phyloP scores from a whole-genome alignment of 1,140 invertebrate genomes.

The Chionoecetes opilio region DNA sequence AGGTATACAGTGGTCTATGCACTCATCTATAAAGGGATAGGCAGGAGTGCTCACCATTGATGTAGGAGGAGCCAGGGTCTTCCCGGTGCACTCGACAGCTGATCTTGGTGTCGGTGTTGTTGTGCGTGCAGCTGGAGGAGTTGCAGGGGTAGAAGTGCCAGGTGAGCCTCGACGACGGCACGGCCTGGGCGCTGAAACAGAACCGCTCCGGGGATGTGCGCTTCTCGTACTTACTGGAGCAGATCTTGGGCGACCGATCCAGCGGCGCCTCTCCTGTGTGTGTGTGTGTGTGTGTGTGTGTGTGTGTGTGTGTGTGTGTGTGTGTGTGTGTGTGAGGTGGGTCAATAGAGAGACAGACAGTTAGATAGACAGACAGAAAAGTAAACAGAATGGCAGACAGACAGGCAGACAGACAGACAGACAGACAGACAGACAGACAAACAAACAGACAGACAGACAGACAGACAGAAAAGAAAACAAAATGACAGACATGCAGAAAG shows the following conservation, averaged over 20 bases:
- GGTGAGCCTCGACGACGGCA: not conserved
- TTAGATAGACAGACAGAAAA: too few relatives aligned
- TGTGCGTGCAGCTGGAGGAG: not conserved
- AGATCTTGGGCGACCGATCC: not conserved
- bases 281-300: too few relatives aligned
- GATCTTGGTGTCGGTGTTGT: not conserved
- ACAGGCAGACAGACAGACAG: not conserved
- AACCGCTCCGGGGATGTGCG: not conserved
- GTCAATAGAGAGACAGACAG: too few relatives aligned
- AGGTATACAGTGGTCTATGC: too few relatives aligned
- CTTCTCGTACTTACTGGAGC: slow-evolving; percentile 7
- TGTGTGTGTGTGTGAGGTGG: too few relatives aligned
- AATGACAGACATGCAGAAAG: too few relatives aligned
- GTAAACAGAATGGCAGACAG: not conserved
- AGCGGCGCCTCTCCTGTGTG: not conserved
- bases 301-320: too few relatives aligned
- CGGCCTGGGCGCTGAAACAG: slow-evolving; percentile 44
- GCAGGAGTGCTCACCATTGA: not conserved
- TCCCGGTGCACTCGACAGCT: not conserved
- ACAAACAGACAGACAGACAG: not conserved
- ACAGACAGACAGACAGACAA: not conserved
- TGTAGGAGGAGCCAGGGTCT: slow-evolving; percentile 27
- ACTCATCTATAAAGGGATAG: too few relatives aligned
- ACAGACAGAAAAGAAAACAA: not conserved
- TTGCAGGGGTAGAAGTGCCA: slow-evolving; percentile 40